These are phyloP conservation scores for Drosophila tristis DNA, from an alignment of 1,140 invertebrate genomes.

Conservation along the genomic window DNA sequence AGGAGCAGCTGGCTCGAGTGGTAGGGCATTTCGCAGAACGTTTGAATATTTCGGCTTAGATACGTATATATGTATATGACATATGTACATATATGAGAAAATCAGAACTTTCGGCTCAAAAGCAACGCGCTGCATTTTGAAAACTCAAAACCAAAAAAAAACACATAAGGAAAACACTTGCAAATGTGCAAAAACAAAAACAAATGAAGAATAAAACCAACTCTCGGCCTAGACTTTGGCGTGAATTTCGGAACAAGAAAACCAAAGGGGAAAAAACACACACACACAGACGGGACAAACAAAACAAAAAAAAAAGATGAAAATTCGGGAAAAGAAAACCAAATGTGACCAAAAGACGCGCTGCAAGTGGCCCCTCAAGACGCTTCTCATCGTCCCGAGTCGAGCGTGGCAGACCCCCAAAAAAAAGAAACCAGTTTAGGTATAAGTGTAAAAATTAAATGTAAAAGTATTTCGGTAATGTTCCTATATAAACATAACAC, in stretches of 20 bases:
- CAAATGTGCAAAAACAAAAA: constrained; percentile 39
- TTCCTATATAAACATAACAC: constrained; percentile 78
- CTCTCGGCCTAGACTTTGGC: constrained; percentile 80
- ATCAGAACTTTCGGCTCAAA: constrained; percentile 48
- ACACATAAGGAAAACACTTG: constrained; percentile 7
- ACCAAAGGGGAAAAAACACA: constrained; percentile 28
- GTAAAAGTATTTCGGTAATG: constrained; percentile 83
- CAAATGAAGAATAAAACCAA: constrained; percentile 31
- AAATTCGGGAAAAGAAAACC: constrained; percentile 32
- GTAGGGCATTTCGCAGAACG: constrained; percentile 42
- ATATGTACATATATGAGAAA: neutral
- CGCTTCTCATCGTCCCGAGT: constrained; percentile 31
- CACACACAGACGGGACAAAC: constrained; percentile 12
- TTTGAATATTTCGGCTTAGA: constrained; percentile 68
- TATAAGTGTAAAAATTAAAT: constrained; percentile 82
- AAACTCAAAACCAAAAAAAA: constrained; percentile 31
- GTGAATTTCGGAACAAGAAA: constrained; percentile 68
- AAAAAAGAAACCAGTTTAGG: constrained; percentile 65
- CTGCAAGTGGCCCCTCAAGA: constrained; percentile 39
- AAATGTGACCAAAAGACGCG: constrained; percentile 63
- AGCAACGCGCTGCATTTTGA: constrained; percentile 53
- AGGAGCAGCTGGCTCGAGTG: constrained; percentile 50
- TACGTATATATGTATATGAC: constrained; percentile 4
- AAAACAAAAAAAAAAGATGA: neutral
- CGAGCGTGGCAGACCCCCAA: constrained; percentile 25